Evolutionary conservation across 1,140 invertebrate species (phyloP).

Genomic region (Lucilia cuprina): DNA sequence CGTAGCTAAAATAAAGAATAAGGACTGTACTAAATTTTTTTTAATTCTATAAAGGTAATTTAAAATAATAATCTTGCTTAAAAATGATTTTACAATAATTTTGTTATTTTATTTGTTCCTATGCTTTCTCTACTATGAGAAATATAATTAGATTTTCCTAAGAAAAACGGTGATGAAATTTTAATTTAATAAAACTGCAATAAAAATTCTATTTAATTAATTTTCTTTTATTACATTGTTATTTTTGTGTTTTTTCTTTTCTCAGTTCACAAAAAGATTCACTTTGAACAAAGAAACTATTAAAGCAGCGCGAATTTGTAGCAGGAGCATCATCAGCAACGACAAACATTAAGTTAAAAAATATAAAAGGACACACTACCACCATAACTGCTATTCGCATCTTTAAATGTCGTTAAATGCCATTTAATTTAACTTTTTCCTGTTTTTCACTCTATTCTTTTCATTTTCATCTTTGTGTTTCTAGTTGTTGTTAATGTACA

Average conservation of each 20-base stretch:
- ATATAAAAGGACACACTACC: neutral
- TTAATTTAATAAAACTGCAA: neutral
- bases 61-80: neutral
- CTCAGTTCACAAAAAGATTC: neutral
- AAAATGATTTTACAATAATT: neutral
- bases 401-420: slow-evolving; percentile 2
- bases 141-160: neutral
- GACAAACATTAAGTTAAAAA: neutral
- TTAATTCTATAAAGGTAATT: neutral
- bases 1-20: neutral
- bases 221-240: neutral
- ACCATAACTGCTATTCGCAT: neutral
- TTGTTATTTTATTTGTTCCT: neutral
- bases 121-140: neutral
- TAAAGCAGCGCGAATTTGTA: neutral
- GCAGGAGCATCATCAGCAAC: no score
- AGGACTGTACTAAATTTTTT: neutral
- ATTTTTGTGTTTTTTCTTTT: neutral
- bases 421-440: neutral
- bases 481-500: neutral
- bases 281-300: neutral
- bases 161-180: neutral
- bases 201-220: slow-evolving; percentile 5
- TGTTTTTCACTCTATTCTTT: neutral
- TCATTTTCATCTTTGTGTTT: neutral